Conservation (phyloP, 2,888 invertebrate genomes). For the Neocrepidodera transversa region DNA sequence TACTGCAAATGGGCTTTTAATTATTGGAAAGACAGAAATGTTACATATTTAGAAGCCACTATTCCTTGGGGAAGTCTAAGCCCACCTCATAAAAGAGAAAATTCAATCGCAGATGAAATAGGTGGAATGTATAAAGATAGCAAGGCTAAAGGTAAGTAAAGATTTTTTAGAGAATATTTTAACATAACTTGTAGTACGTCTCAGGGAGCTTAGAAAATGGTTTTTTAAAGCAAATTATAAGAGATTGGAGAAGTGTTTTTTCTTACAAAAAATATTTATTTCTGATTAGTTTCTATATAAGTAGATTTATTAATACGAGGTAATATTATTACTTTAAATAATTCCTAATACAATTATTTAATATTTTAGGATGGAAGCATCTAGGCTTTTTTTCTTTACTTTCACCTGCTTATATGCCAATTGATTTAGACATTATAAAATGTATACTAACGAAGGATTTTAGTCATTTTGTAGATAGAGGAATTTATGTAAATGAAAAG, state of each 20-base stretch:
- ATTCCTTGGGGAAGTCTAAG: conserved; percentile 33
- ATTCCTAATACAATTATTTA: no score
- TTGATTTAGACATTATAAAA: conserved; percentile 45
- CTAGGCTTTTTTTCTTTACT: conserved; percentile 25
- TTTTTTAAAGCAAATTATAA: no score
- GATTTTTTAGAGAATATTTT: no score
- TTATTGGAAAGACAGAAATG: conserved; percentile 32
- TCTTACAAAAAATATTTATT: no score
- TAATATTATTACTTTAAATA: no score
- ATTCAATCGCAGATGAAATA: conserved; percentile 18
- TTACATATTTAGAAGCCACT: conserved; percentile 28
- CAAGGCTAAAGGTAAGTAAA: conserved; percentile 26
- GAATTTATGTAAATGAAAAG: conserved; percentile 64
- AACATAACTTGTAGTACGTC: no score
- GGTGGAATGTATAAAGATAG: conserved; percentile 31
- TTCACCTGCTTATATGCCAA: conserved; percentile 18
- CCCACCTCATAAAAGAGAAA: conserved; percentile 16
- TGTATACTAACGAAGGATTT: no score
- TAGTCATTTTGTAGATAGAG: conserved; percentile 67
- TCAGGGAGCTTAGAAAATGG: no score
- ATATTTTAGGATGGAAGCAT: conserved; percentile 30
- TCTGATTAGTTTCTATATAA: no score
- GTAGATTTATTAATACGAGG: no score
- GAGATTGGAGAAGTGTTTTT: no score
- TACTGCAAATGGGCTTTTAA: conserved; percentile 26